phyloP scores from a whole-genome alignment of 2,888 invertebrate species.

The Rhagium mordax region DNA sequence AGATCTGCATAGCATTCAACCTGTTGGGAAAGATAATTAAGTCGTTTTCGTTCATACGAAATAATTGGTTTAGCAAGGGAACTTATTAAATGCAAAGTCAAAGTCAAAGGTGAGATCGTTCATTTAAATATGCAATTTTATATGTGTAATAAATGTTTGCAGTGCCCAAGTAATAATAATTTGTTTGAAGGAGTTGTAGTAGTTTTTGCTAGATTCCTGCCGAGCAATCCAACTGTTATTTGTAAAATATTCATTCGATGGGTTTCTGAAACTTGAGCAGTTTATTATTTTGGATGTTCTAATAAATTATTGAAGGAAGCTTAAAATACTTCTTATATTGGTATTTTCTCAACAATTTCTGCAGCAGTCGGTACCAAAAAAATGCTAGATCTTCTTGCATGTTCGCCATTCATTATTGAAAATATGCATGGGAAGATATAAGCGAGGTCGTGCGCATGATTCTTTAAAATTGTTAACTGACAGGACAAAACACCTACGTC shows the following conservation, averaged over 20 bases:
- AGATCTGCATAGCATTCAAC: constrained; percentile 17
- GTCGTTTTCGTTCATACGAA: constrained; percentile 18
- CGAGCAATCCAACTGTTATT: no score
- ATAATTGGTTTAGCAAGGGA: neutral
- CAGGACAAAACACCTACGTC: constrained; percentile 57
- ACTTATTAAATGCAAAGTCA: constrained; percentile 13
- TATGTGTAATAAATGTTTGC: neutral
- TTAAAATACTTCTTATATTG: no score
- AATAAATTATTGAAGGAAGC: no score
- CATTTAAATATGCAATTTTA: neutral
- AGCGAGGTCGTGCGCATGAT: constrained; percentile 47
- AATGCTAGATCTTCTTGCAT: no score
- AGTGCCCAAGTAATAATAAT: neutral
- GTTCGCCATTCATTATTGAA: constrained; percentile 44
- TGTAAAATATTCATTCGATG: no score
- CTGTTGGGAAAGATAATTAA: constrained; percentile 29
- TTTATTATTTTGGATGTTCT: no score
- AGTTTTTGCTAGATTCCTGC: neutral
- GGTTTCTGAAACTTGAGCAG: no score
- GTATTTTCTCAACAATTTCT: no score
- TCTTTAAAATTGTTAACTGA: constrained; percentile 52
- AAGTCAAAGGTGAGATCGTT: constrained; percentile 7
- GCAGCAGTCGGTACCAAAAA: no score
- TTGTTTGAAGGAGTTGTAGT: neutral
- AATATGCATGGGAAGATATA: constrained; percentile 50